Conservation (phyloP, 2,888 invertebrate species). For the Dryocosmus kuriphilus region DNA sequence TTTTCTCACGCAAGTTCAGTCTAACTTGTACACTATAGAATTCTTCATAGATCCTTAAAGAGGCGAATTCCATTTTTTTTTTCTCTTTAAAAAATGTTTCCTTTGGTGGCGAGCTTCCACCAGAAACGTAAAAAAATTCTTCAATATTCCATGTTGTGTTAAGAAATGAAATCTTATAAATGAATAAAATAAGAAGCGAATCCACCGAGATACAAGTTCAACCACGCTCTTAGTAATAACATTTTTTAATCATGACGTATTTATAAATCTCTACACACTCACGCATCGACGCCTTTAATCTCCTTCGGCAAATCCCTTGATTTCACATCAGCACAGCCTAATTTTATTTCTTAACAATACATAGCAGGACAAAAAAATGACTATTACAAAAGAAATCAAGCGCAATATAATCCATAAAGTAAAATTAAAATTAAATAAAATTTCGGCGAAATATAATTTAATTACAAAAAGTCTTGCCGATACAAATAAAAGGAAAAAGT, state of each 20-base stretch:
- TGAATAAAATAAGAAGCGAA: conserved; percentile 23
- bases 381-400: conserved; percentile 22
- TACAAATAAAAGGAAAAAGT: not conserved
- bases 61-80: not conserved
- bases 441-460: not conserved
- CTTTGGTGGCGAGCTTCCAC: conserved; percentile 4
- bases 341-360: conserved; percentile 29
- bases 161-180: conserved; percentile 6
- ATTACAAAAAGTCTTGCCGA: not conserved
- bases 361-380: conserved; percentile 27
- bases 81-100: not conserved
- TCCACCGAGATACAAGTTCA: conserved; percentile 33
- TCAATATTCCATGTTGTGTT: not conserved
- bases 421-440: conserved; percentile 4
- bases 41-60: not conserved
- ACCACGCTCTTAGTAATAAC: conserved; percentile 10
- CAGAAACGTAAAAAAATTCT: not conserved
- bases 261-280: conserved; percentile 1
- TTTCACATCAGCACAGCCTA: conserved; percentile 31
- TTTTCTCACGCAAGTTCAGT: conserved; percentile 16
- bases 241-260: not conserved
- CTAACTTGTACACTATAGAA: conserved; percentile 6
- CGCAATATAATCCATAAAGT: not conserved
- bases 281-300: conserved; percentile 22
- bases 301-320: conserved; percentile 10